A percentile compares a stretch with the other conserved stretches of the same genome.
Evolutionary conservation across 2,113 vertebrate genomes (phyloP).

Genomic region (Prunella himalayana): DNA sequence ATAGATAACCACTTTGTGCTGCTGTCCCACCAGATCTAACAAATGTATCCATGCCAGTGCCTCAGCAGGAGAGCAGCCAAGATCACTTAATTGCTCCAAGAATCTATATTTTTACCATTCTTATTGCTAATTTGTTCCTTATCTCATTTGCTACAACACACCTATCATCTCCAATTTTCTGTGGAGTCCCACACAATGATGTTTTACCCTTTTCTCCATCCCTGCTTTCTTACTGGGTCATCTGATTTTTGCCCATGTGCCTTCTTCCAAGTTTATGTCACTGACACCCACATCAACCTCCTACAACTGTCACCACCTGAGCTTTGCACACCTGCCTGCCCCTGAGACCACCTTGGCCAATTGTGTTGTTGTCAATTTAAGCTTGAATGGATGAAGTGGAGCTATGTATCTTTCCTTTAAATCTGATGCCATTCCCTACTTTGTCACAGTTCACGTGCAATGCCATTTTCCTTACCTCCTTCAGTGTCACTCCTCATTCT

Average conservation of each 20-base stretch:
- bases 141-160: not conserved
- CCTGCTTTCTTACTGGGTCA: not conserved
- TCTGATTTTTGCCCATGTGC: not conserved
- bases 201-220: not conserved
- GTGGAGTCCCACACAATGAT: not conserved
- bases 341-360: not conserved
- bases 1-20: not conserved
- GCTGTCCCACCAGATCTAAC: slow-evolving; percentile 10
- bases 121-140: not conserved
- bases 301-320: not conserved
- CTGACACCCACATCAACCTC: not conserved
- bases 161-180: not conserved
- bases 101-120: not conserved
- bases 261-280: not conserved
- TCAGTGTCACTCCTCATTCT: not conserved
- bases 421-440: not conserved
- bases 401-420: not conserved
- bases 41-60: not conserved
- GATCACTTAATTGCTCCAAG: not conserved
- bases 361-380: not conserved
- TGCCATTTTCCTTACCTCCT: not conserved
- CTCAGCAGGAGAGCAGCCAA: not conserved
- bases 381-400: not conserved
- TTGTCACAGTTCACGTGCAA: not conserved
- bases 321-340: not conserved